A percentile compares a stretch with the other conserved stretches of the same genome.
Evolutionary conservation across 2,797 vertebrate species (phyloP).

Genomic region (Myotis vivesi): DNA sequence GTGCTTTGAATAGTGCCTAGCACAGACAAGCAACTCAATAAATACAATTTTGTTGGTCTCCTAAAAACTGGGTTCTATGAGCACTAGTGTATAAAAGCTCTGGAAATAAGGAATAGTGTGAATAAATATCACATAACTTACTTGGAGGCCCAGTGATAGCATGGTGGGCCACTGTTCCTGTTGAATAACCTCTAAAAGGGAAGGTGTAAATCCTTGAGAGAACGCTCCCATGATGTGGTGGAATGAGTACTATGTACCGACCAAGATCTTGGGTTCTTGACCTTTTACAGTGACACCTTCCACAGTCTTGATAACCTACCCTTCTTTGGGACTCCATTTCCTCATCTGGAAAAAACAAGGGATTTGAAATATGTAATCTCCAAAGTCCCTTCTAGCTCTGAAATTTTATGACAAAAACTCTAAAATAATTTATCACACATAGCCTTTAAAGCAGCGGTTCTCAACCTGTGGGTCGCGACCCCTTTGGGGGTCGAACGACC

Average conservation of each 20-base stretch:
- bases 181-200: background rate
- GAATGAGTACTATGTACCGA: background rate
- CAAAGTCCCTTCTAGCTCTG: background rate
- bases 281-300: background rate
- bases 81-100: background rate
- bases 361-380: background rate
- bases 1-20: background rate
- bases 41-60: conserved; percentile 2
- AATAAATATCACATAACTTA: background rate
- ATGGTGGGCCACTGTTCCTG: background rate
- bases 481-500: too few relatives aligned
- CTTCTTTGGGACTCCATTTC: conserved; percentile 25
- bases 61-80: background rate
- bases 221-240: background rate
- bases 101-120: background rate
- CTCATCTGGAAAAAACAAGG: conserved; percentile 42
- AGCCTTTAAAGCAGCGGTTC: background rate
- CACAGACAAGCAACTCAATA: conserved; percentile 13
- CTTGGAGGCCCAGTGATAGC: background rate
- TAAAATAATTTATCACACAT: background rate
- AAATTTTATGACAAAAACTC: background rate
- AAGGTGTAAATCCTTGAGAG: background rate
- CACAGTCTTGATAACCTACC: background rate
- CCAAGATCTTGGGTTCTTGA: background rate
- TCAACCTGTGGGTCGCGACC: too few relatives aligned